A percentile compares a stretch with the other conserved stretches of the same genome.
These are phyloP conservation scores for Diadema setosum DNA, from an alignment of 35 echinoderm and acorn worm genomes.

Conservation along the genomic window DNA sequence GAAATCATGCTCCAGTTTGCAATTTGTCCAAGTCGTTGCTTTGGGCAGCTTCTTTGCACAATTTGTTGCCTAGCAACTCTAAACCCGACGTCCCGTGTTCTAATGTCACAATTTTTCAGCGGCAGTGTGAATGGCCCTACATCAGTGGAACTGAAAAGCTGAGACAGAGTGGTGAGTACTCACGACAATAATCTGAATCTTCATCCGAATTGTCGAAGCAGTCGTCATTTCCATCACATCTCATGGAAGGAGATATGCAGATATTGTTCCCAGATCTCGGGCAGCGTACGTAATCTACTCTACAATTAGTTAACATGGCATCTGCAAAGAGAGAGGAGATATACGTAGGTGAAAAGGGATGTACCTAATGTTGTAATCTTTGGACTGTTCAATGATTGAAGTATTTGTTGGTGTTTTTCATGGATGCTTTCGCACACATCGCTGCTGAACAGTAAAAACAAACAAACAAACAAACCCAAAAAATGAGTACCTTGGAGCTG, in stretches of 20 bases:
- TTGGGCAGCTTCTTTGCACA: background rate
- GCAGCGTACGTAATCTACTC: background rate
- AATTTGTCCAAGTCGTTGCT: background rate
- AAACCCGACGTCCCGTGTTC: background rate
- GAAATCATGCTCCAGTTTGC: background rate
- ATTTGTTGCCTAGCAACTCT: background rate
- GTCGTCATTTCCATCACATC: constrained; percentile 57
- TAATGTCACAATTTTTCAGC: background rate
- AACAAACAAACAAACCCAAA: too few species aligned
- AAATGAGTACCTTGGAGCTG: too few species aligned
- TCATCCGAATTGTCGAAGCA: constrained; percentile 56
- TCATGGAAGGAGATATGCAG: constrained; percentile 36
- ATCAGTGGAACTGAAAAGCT: background rate
- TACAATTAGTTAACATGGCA: background rate
- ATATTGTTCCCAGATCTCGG: constrained; percentile 25
- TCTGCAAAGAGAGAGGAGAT: background rate
- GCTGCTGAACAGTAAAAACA: too few species aligned
- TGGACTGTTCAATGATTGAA: too few species aligned
- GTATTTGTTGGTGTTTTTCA: too few species aligned
- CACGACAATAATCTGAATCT: constrained; percentile 29
- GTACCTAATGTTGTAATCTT: too few species aligned
- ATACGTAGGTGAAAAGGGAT: too few species aligned
- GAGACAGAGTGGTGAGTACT: background rate
- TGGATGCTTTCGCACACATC: too few species aligned
- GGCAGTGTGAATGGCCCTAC: background rate